Base-by-base conservation (phyloP, 1,140 invertebrate species). In the Drosophila repletoides region DNA sequence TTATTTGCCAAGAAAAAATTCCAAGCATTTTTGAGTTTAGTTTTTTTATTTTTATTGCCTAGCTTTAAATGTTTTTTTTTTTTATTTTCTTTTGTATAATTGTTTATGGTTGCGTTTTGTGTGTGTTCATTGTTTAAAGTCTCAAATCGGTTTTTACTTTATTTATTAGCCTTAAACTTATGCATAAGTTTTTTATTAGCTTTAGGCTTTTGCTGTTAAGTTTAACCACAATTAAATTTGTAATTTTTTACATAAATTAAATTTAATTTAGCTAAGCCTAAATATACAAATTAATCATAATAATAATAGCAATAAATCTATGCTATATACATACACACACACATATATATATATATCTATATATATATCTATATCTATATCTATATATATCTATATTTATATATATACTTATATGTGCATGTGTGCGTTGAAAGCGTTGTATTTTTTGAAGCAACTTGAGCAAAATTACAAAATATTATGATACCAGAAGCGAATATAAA, bases 11-110 rank as follows among this genome's bases (percentile, higher is more conserved):
- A 45, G 38, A 59, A 76, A 83, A 59, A 76, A 83, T 83, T 83
- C 79, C 74, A 83, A 74, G 79, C 79, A 86, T 86, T 79, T n/a
- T 68, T 48, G 64, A 73, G 46, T 66, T 58, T 40, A n/a, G n/a
- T n/a, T 59, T 70, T 72, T 45, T 43, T 51, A 46, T 61, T 63
- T 31, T 61, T 33, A 55, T 41, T 59, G 72, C 51, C 31, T 80
- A 83, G 70, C 79, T 65, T 61, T 77, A 79, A 77, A 71, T 77
- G 73, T 68, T 84, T 80, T n/a, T n/a, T n/a, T n/a, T n/a, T n/a
- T n/a, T n/a, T n/a, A n/a, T n/a, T n/a, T n/a, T n/a, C n/a, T n/a
- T 40, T 68, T 68, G 64, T 74, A 77, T 63, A 81, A 79, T 67
- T 74, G 48, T 66, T 53, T 60, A 48, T 36, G 38, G 36, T 51